Base-by-base conservation (phyloP, 1,140 invertebrate species). In the Drosophila sechellia region DNA sequence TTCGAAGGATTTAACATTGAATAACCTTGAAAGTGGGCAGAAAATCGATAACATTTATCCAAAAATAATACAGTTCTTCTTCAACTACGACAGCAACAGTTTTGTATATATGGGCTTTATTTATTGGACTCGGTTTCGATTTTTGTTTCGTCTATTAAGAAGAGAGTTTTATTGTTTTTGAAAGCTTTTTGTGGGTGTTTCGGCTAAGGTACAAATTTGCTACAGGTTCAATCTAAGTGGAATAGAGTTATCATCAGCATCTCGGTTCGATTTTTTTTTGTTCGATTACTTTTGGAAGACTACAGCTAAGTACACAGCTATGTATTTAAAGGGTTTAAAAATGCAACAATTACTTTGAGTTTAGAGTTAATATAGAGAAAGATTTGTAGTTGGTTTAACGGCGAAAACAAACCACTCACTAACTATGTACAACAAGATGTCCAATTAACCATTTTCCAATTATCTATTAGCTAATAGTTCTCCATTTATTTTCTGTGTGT, bases 141-240 rank as follows among this genome's bases (percentile, higher is more conserved):
- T 35, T 45, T 27, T 31, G 5, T 31, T 34, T 57, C 3, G 27
- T 37, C 57, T 34, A 68, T 65, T 65, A 27, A 35, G 37, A 58
- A 45, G 34, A 50, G 11, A 27, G 31, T 54, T 53, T 78, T 69
- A 57, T 61, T 55, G 74, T 54, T 48, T 63, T 74, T 75, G 70
- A 86, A 87, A 86, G 83, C 81, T 86, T 77, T 69, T 50, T 54
- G 52, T 64, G 73, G 78, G 68, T 86, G 54, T 81, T 86, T 86
- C 69, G 74, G 81, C 83, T 86, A 86, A 86, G 81, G 81, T 86
- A 86, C 83, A 86, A 78, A 87, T 86, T 86, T 81, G 55, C 83
- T 86, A 86, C 83, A 81, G 83, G 79, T 86, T 72, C 59, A 61
- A 61, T 84, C 84, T 66, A 61, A 68, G 59, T 73, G 50, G 35